A percentile compares a stretch with the other conserved stretches of the same genome.
Evolutionary conservation across 2,113 vertebrate genomes (phyloP).

Genomic region (Cichladusa arquata): DNA sequence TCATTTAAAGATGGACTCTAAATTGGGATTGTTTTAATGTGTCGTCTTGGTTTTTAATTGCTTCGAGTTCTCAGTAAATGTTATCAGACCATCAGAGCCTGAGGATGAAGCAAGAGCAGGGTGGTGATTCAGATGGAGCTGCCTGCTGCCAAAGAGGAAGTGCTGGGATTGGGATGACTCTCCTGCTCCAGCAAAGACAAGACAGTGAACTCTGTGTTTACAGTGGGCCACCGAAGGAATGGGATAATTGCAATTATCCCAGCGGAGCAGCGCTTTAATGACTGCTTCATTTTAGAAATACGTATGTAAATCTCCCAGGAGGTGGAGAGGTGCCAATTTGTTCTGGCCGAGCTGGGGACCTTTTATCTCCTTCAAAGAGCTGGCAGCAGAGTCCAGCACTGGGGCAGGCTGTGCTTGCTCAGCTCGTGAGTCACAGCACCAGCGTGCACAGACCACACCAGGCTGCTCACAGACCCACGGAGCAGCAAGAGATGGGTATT

Average conservation of each 20-base stretch:
- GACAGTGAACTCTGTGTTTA: conserved; percentile 70
- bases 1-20: conserved; percentile 27
- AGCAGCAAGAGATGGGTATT: neutral
- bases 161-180: conserved; percentile 47
- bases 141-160: conserved; percentile 54
- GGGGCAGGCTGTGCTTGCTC: neutral
- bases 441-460: neutral
- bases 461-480: neutral
- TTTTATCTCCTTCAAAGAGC: conserved; percentile 33
- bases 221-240: conserved; percentile 49
- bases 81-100: conserved; percentile 48
- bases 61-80: neutral
- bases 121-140: conserved; percentile 2
- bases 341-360: neutral
- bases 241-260: conserved; percentile 65
- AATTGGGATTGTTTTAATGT: conserved; percentile 11
- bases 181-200: conserved; percentile 34
- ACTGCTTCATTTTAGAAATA: neutral
- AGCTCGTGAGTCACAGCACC: neutral
- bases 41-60: conserved; percentile 48
- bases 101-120: conserved; percentile 51
- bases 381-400: neutral
- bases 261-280: conserved; percentile 2
- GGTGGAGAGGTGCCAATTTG: conserved; percentile 35
- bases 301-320: neutral